Conservation (phyloP, 2,113 vertebrate genomes). For the Menidia beryllina region DNA sequence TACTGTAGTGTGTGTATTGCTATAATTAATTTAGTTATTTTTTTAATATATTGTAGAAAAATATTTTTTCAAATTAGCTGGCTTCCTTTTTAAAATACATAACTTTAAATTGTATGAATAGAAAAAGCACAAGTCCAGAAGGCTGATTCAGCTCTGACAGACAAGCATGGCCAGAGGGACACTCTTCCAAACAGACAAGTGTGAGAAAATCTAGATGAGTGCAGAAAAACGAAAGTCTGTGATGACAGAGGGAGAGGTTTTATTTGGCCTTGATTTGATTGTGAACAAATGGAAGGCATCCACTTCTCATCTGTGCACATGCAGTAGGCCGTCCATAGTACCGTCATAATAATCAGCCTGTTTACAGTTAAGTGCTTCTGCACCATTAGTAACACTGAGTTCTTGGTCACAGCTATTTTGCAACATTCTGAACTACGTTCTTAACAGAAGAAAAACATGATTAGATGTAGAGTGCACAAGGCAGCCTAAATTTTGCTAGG, state of each 20-base stretch:
- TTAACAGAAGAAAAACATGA: conserved; percentile 2
- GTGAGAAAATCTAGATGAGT: conserved; percentile 14
- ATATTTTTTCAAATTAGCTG: no score
- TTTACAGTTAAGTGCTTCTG: conserved; percentile 22
- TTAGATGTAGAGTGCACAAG: conserved; percentile 23
- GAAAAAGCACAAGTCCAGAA: no score
- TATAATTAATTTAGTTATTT: no score
- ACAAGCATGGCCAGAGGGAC: not conserved
- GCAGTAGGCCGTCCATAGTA: conserved; percentile 7
- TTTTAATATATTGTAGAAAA: no score
- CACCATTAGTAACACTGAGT: conserved; percentile 12
- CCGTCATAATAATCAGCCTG: conserved; percentile 20
- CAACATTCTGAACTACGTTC: not conserved
- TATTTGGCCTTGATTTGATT: conserved; percentile 26
- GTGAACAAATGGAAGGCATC: conserved; percentile 20
- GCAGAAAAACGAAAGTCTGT: conserved; percentile 22
- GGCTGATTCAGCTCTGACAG: no score
- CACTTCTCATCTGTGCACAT: conserved; percentile 14
- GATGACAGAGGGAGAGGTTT: conserved; percentile 29
- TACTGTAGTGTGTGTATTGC: no score
- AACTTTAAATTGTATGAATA: conserved; percentile 31
- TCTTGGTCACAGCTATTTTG: conserved; percentile 23
- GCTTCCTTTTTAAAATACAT: conserved; percentile 38
- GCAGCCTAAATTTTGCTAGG: conserved; percentile 2
- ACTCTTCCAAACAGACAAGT: not conserved